Evolutionary conservation across 1,140 invertebrate genomes (phyloP).

Genomic region (Heliothis virescens): DNA sequence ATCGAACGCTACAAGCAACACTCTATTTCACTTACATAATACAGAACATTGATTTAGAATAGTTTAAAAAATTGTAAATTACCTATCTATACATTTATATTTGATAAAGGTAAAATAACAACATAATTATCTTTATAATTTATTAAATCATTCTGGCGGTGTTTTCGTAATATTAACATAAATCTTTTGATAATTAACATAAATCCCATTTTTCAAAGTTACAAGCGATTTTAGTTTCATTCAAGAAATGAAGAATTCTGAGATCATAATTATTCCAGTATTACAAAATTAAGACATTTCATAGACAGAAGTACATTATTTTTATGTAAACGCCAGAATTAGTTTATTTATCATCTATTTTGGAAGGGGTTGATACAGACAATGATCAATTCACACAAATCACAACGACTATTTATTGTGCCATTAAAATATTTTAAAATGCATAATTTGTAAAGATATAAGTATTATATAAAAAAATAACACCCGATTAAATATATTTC

Average conservation of each 20-base stretch:
- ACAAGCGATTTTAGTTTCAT: not conserved
- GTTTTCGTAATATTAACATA: not conserved
- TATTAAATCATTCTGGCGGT: slow-evolving; percentile 26
- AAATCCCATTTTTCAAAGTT: not conserved
- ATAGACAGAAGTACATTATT: too few species aligned
- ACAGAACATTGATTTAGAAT: slow-evolving; percentile 42
- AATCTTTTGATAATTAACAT: not conserved
- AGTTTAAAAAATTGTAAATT: slow-evolving; percentile 36
- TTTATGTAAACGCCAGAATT: slow-evolving; percentile 17
- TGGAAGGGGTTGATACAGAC: slow-evolving; percentile 35
- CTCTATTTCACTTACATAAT: slow-evolving; percentile 22
- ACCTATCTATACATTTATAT: slow-evolving; percentile 42
- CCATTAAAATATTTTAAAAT: slow-evolving; percentile 28
- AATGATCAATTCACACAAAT: slow-evolving; percentile 60
- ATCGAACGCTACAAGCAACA: slow-evolving; percentile 2
- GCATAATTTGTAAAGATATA: slow-evolving; percentile 1
- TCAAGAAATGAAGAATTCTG: not conserved
- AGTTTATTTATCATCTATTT: slow-evolving; percentile 12
- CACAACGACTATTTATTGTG: slow-evolving; percentile 64
- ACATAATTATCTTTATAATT: slow-evolving; percentile 1
- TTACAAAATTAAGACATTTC: too few species aligned
- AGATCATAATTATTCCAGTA: not conserved
- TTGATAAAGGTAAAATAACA: slow-evolving; percentile 28
- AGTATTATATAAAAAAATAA: slow-evolving; percentile 1
- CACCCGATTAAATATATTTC: not conserved